Evolutionary conservation across 2,113 vertebrate genomes (phyloP).

Genomic region (Myrmophylax atrothorax): DNA sequence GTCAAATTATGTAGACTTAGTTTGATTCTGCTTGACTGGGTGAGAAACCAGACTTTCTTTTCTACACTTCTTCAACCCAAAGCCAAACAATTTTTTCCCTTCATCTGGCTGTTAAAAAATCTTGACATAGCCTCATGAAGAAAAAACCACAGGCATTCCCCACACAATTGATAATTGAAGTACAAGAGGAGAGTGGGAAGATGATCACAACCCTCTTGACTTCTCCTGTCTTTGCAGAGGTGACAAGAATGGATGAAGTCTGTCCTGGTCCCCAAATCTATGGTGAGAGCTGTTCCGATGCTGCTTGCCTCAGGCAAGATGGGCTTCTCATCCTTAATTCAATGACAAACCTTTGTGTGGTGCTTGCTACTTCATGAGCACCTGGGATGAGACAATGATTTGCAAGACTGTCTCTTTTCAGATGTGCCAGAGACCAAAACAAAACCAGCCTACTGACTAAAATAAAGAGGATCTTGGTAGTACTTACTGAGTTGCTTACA

Average conservation of each 20-base stretch:
- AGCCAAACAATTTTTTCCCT: neutral
- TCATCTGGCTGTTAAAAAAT: neutral
- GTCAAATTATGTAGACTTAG: neutral
- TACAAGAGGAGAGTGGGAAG: neutral
- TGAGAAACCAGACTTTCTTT: neutral
- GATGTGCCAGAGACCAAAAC: neutral
- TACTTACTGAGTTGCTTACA: neutral
- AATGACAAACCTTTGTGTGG: fast-evolving
- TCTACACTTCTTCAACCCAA: neutral
- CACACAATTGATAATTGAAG: neutral
- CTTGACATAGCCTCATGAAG: neutral
- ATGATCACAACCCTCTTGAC: neutral
- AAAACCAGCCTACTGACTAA: neutral
- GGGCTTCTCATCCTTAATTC: neutral
- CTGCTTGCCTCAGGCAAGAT: fast-evolving
- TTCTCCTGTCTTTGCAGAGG: neutral
- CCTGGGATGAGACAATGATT: neutral
- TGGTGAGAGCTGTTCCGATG: neutral
- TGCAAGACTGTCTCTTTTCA: neutral
- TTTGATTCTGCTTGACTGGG: neutral
- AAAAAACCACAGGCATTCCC: neutral
- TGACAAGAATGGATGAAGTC: neutral
- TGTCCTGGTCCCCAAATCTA: neutral
- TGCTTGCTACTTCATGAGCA: neutral
- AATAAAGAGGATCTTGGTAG: neutral